Conservation (phyloP, 2,113 vertebrate genomes). For the Aldabrachelys gigantea region DNA sequence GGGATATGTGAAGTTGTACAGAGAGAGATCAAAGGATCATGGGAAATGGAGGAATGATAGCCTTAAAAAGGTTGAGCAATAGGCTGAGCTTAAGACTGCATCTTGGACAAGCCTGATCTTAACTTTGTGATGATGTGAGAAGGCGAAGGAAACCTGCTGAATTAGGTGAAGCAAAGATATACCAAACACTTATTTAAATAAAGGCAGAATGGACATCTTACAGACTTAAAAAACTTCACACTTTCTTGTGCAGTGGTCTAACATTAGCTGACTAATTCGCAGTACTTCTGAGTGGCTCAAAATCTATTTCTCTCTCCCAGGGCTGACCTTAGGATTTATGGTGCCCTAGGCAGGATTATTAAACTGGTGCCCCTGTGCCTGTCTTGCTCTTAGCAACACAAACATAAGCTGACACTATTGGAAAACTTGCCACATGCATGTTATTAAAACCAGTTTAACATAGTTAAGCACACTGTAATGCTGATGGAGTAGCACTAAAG, state of each 20-base stretch:
- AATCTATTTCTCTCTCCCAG: background rate
- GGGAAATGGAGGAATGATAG: background rate
- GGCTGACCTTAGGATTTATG: too few species aligned
- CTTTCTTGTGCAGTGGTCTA: background rate
- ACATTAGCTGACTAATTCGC: background rate
- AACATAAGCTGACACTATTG: too few species aligned
- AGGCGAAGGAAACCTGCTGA: fast-evolving
- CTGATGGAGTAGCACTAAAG: too few species aligned
- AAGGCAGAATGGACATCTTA: background rate
- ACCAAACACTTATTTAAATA: background rate
- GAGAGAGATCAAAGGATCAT: background rate
- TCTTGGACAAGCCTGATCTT: fast-evolving
- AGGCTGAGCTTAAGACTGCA: background rate
- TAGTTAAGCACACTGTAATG: too few species aligned
- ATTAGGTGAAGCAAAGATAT: background rate
- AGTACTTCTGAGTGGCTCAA: background rate
- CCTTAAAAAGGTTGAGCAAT: background rate
- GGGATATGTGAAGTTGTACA: background rate
- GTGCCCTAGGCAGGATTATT: too few species aligned
- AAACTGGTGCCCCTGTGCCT: too few species aligned
- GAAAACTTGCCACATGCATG: too few species aligned
- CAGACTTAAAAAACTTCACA: background rate
- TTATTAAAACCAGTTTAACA: too few species aligned
- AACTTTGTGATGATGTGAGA: background rate
- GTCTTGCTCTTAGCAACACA: too few species aligned